Evolutionary conservation across 1,140 invertebrate genomes (phyloP).

Genomic region (Macrostomum lignano): DNA sequence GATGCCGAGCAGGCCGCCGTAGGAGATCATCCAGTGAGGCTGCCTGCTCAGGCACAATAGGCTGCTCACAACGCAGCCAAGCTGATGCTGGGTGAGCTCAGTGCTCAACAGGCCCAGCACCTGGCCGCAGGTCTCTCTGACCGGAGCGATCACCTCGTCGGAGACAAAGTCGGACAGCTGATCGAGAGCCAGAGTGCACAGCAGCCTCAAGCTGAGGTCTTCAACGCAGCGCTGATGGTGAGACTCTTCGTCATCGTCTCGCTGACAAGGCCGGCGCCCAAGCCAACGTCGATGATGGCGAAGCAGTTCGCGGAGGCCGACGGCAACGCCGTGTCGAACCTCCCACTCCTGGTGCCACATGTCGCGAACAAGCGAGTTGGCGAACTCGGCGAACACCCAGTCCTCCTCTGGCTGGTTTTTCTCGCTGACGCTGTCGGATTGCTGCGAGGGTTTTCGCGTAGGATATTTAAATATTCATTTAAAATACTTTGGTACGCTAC

Average conservation of each 20-base stretch:
- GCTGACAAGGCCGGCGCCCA: no score
- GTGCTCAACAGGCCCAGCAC: neutral
- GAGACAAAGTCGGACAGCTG: conserved; percentile 83
- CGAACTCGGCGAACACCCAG: conserved; percentile 1
- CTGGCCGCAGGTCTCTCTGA: conserved; percentile 76
- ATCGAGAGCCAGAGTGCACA: conserved; percentile 70
- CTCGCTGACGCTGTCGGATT: no score
- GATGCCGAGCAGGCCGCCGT: conserved; percentile 3
- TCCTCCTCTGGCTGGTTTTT: no score
- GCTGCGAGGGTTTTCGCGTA: no score
- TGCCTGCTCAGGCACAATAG: neutral
- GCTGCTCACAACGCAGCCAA: neutral
- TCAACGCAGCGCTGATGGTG: neutral
- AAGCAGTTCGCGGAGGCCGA: conserved; percentile 58
- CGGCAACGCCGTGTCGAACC: conserved; percentile 65
- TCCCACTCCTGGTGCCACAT: conserved; percentile 47
- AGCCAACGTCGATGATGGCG: no score
- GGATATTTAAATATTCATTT: no score
- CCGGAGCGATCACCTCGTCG: conserved; percentile 73
- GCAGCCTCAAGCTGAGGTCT: conserved; percentile 41
- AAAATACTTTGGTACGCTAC: no score
- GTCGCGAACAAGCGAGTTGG: neutral
- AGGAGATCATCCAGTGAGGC: neutral
- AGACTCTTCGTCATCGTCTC: no score
- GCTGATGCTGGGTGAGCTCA: neutral